A percentile compares a stretch with the other conserved stretches of the same genome.
phyloP scores from a whole-genome alignment of 2,888 invertebrate species.

The Microctonus hyperodae region DNA sequence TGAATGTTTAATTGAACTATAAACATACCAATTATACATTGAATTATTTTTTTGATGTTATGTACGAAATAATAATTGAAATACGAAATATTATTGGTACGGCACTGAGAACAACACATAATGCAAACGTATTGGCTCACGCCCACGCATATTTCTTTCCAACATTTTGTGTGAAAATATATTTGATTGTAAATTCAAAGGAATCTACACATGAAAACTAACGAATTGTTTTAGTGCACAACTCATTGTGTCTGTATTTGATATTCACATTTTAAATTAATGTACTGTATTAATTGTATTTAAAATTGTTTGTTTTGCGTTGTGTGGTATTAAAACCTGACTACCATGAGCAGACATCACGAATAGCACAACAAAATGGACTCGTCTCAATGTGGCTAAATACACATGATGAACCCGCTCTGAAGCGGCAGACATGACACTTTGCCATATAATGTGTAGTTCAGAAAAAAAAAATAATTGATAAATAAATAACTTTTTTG shows the following conservation, averaged over 20 bases:
- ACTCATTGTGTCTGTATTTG: background rate
- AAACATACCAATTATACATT: background rate
- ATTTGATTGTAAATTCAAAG: background rate
- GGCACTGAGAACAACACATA: constrained; percentile 5
- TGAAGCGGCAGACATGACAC: constrained; percentile 17
- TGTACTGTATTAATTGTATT: constrained; percentile 32
- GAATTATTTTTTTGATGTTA: background rate
- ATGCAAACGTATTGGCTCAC: constrained; percentile 32
- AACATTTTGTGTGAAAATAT: background rate
- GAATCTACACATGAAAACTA: background rate
- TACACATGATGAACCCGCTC: background rate
- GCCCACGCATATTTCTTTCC: constrained; percentile 33
- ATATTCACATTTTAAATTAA: background rate
- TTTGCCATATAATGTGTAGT: background rate
- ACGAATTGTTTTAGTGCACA: background rate
- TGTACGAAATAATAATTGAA: background rate
- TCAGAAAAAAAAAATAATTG: background rate
- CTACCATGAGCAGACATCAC: constrained; percentile 34
- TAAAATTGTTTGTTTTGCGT: background rate
- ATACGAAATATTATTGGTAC: background rate
- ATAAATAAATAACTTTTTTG: background rate
- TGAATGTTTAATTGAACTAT: background rate
- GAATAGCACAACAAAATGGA: constrained; percentile 51
- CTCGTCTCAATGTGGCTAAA: constrained; percentile 60
- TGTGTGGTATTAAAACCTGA: background rate